phyloP scores from a whole-genome alignment of 2,113 vertebrate species.

The Motacilla alba region DNA sequence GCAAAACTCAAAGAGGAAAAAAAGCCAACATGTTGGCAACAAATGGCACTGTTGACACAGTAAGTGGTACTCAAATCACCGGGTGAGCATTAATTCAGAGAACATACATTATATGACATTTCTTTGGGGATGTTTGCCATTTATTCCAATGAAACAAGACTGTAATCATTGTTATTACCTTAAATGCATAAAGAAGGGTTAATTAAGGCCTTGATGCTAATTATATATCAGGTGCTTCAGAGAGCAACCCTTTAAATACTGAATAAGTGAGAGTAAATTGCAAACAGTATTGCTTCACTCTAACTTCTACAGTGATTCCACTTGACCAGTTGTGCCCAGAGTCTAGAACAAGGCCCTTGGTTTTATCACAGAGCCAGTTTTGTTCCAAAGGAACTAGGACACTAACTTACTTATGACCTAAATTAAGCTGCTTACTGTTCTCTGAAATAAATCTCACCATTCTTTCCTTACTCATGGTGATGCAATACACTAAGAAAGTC shows the following conservation, averaged over 20 bases:
- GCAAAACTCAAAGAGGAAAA: not conserved
- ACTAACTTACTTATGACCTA: not conserved
- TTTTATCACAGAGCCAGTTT: not conserved
- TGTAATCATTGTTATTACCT: not conserved
- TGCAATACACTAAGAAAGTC: not conserved
- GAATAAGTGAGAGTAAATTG: not conserved
- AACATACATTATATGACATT: not conserved
- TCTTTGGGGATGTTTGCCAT: not conserved
- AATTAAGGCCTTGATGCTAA: not conserved
- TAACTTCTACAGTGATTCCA: not conserved
- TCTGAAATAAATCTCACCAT: not conserved
- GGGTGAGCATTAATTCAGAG: not conserved
- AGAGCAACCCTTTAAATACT: not conserved
- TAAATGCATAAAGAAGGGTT: not conserved
- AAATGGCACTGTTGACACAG: not conserved
- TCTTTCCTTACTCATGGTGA: not conserved
- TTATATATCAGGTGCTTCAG: not conserved
- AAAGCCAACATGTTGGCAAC: not conserved
- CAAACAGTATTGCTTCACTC: not conserved
- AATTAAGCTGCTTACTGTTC: not conserved
- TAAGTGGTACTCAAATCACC: not conserved
- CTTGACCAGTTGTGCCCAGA: not conserved
- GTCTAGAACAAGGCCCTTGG: not conserved
- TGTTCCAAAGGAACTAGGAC: not conserved
- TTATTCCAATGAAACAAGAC: not conserved